A percentile compares a stretch with the other conserved stretches of the same genome.
Evolutionary conservation across 2,888 invertebrate genomes (phyloP).

Genomic region (Drosophila pseudotalamancana): DNA sequence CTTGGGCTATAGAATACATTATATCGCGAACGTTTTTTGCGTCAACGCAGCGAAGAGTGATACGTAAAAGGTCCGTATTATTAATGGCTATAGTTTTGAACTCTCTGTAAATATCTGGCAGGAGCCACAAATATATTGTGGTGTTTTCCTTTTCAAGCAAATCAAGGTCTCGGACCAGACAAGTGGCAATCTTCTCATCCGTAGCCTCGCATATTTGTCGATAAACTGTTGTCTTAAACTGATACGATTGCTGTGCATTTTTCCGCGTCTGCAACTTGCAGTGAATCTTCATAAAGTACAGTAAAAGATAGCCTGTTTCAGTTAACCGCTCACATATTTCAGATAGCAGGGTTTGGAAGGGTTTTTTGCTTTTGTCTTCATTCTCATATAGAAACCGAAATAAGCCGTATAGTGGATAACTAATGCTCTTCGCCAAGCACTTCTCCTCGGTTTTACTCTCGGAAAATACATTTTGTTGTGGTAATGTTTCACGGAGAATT

Average conservation of each 20-base stretch:
- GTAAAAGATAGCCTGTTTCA: slow-evolving; percentile 92
- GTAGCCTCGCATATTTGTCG: slow-evolving; percentile 93
- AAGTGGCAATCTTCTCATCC: slow-evolving; percentile 86
- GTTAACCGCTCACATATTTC: slow-evolving; percentile 91
- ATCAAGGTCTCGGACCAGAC: slow-evolving; percentile 90
- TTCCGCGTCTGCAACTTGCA: slow-evolving; percentile 86
- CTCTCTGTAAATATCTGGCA: slow-evolving; percentile 96
- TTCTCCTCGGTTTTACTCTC: slow-evolving; percentile 87
- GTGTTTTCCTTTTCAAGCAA: slow-evolving; percentile 95
- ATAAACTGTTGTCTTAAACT: slow-evolving; percentile 93
- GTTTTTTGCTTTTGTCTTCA: slow-evolving; percentile 91
- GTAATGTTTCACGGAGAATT: slow-evolving; percentile 83
- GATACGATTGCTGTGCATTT: slow-evolving; percentile 86
- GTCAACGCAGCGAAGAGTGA: slow-evolving; percentile 96
- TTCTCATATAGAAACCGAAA: slow-evolving; percentile 91
- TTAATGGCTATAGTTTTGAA: slow-evolving; percentile 95
- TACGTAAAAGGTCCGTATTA: slow-evolving; percentile 93
- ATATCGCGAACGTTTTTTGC: slow-evolving; percentile 95
- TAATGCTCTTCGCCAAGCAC: slow-evolving; percentile 90
- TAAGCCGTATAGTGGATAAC: slow-evolving; percentile 93
- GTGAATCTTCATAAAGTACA: slow-evolving; percentile 95
- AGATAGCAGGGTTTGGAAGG: slow-evolving; percentile 91
- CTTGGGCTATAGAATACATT: slow-evolving; percentile 95
- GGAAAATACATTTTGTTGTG: slow-evolving; percentile 84
- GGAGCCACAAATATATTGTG: slow-evolving; percentile 94